These are phyloP conservation scores for Nomada flava DNA, from an alignment of 2,888 invertebrate species.

Conservation along the genomic window DNA sequence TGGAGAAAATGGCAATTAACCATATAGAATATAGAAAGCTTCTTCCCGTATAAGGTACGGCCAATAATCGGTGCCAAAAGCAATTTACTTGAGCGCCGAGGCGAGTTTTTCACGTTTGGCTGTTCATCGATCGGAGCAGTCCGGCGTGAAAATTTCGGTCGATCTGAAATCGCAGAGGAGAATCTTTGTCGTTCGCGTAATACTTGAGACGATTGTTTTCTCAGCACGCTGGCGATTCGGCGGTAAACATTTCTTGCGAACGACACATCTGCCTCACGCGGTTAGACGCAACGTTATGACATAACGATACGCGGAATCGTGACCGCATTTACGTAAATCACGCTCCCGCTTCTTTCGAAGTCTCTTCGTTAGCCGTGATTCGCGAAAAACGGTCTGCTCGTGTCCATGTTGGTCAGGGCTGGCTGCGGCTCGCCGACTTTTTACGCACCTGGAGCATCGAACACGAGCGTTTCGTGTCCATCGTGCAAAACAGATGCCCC, in stretches of 20 bases:
- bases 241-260: background rate
- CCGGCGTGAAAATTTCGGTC: background rate
- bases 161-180: background rate
- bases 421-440: constrained; percentile 28
- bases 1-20: constrained; percentile 39
- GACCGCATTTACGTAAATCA: constrained; percentile 57
- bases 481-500: background rate
- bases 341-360: constrained; percentile 41
- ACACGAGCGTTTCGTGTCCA: constrained; percentile 3
- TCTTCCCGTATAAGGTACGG: constrained; percentile 10
- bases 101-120: background rate
- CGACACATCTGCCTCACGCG: background rate
- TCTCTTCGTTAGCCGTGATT: constrained; percentile 24
- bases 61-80: constrained; percentile 21
- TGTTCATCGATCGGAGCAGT: background rate
- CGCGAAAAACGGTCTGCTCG: constrained; percentile 34
- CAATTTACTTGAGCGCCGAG: background rate
- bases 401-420: constrained; percentile 47
- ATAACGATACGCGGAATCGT: constrained; percentile 33
- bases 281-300: constrained; percentile 23
- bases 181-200: too few species aligned
- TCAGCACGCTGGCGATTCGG: too few species aligned
- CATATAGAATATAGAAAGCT: constrained; percentile 39
- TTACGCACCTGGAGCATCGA: constrained; percentile 2
- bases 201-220: too few species aligned